Percentiles rank a stretch among this genome's conserved stretches.
Conservation (phyloP, 2,888 invertebrate genomes). For the Cataglyphis altisquamis region DNA sequence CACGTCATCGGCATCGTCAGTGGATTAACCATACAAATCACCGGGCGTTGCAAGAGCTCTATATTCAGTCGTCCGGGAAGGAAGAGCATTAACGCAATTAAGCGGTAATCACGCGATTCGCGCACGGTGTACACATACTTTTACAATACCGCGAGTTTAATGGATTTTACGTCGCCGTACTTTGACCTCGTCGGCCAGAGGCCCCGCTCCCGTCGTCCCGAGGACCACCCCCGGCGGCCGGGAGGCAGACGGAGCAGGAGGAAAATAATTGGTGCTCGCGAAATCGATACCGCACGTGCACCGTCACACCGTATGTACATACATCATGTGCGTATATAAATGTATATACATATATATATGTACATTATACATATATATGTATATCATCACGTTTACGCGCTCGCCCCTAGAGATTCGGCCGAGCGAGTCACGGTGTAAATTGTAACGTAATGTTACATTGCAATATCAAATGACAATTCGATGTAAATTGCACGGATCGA, state of each 20-base stretch:
- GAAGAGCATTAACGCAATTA: constrained; percentile 63
- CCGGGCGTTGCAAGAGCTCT: background rate
- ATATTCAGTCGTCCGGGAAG: constrained; percentile 37
- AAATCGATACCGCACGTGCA: constrained; percentile 72
- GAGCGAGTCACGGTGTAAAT: constrained; percentile 24
- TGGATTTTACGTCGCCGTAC: constrained; percentile 72
- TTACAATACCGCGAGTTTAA: constrained; percentile 54
- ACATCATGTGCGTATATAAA: constrained; percentile 4
- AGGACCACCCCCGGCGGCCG: constrained; percentile 2
- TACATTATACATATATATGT: background rate
- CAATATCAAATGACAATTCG: constrained; percentile 33
- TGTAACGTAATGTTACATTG: constrained; percentile 58
- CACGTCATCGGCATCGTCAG: background rate
- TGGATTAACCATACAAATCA: constrained; percentile 35
- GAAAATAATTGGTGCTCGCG: constrained; percentile 75
- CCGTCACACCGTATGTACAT: constrained; percentile 44
- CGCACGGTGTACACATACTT: constrained; percentile 24
- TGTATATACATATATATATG: background rate
- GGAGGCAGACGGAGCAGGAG: constrained; percentile 73
- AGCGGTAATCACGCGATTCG: constrained; percentile 66
- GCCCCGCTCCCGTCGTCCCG: constrained; percentile 33
- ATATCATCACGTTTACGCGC: background rate
- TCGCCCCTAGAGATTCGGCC: constrained; percentile 9
- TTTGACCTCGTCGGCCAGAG: constrained; percentile 69
- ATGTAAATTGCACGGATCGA: background rate